A percentile compares a stretch with the other conserved stretches of the same genome.
phyloP scores from a whole-genome alignment of 2,113 vertebrate species.

The Etia nguti region DNA sequence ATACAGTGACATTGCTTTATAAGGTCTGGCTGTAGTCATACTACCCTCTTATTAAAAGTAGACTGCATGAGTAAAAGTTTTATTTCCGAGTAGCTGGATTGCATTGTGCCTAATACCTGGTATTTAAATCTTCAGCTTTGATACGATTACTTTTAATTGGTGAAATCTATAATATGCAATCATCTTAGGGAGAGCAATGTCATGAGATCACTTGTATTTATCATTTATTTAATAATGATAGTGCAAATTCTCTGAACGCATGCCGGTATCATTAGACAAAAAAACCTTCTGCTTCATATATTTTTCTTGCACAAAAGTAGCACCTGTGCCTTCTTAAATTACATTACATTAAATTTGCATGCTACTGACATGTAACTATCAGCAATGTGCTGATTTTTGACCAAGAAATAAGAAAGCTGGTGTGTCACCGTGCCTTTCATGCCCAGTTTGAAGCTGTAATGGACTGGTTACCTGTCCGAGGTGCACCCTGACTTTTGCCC shows the following conservation, averaged over 20 bases:
- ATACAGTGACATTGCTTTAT: background rate
- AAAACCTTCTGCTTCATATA: background rate
- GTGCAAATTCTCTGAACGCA: background rate
- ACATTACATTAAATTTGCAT: background rate
- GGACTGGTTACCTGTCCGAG: background rate
- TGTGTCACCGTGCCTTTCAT: background rate
- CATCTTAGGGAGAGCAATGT: background rate
- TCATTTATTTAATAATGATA: background rate
- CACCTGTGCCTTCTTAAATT: background rate
- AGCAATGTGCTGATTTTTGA: background rate
- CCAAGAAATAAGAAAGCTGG: fast-evolving
- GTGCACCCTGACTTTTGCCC: background rate
- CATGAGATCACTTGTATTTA: background rate
- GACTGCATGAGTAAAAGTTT: background rate
- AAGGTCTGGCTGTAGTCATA: background rate
- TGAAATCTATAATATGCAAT: background rate
- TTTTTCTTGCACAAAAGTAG: background rate
- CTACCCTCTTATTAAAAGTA: background rate
- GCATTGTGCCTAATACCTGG: fast-evolving
- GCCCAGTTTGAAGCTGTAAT: background rate
- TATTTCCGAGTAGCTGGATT: background rate
- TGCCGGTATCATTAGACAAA: background rate
- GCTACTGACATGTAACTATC: background rate
- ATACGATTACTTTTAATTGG: background rate
- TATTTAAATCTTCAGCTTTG: background rate